These are phyloP conservation scores for Chelonia mydas DNA, from an alignment of 2,797 vertebrate species.

Conservation along the genomic window DNA sequence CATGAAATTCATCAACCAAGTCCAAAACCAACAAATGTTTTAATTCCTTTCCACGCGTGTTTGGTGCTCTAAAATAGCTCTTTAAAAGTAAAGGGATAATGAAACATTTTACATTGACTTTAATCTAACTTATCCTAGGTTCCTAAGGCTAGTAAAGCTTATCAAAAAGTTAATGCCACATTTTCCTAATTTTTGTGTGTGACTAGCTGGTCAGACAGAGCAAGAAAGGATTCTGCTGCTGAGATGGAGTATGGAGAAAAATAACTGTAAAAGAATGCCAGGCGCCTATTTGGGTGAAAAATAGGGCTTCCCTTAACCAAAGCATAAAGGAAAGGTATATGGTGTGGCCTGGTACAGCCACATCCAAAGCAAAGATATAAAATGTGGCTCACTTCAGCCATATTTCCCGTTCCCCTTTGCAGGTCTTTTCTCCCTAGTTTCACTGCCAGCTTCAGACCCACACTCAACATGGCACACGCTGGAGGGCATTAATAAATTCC, in stretches of 20 bases:
- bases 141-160: background rate
- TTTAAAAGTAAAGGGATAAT: background rate
- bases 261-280: background rate
- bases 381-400: background rate
- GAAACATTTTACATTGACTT: background rate
- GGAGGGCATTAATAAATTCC: background rate
- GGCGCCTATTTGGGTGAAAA: background rate
- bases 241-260: background rate
- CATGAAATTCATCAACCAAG: background rate
- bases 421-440: background rate
- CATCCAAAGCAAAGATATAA: constrained; percentile 18
- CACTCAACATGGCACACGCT: background rate
- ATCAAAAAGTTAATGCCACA: background rate
- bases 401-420: background rate
- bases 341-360: background rate
- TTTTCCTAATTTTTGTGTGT: background rate
- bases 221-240: background rate
- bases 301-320: background rate
- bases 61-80: background rate
- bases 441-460: background rate
- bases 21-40: accelerated
- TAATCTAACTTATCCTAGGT: background rate
- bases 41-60: background rate
- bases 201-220: background rate
- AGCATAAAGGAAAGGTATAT: background rate